Conservation (phyloP, 2,888 invertebrate genomes). For the Alloscopus bannaensis region DNA sequence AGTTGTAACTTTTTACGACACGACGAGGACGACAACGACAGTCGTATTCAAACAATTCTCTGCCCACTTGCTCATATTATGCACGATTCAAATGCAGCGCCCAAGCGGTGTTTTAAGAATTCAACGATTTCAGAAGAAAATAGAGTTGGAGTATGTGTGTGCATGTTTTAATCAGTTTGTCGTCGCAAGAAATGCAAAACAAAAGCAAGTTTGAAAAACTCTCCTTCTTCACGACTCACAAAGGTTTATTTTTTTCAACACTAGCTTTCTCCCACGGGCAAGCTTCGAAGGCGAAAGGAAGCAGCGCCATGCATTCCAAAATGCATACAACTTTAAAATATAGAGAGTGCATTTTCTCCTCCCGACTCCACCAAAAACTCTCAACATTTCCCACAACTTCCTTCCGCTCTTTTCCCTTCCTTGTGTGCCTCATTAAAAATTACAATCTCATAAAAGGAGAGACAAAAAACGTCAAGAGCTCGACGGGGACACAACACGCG, state of each 20-base stretch:
- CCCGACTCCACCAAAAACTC: background rate
- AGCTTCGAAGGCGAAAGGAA: background rate
- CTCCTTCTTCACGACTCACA: background rate
- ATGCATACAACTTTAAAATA: background rate
- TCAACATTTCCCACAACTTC: constrained; percentile 47
- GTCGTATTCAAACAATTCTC: background rate
- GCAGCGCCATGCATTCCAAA: background rate
- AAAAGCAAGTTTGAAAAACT: background rate
- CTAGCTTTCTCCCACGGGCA: constrained; percentile 17
- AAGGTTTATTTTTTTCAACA: constrained; percentile 6
- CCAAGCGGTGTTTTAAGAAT: constrained; percentile 9
- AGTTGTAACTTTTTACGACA: constrained; percentile 43
- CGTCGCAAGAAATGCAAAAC: constrained; percentile 4
- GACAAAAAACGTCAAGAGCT: constrained; percentile 24
- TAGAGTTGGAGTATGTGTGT: background rate
- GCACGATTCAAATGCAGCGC: background rate
- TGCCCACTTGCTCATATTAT: background rate
- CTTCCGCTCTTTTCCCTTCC: constrained; percentile 31
- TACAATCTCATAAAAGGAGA: constrained; percentile 57
- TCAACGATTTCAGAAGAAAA: too few relatives aligned
- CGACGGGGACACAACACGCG: background rate
- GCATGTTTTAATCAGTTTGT: constrained; percentile 15
- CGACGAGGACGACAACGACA: background rate
- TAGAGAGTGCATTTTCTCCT: constrained; percentile 2
- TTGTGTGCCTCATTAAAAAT: constrained; percentile 54